A percentile compares a stretch with the other conserved stretches of the same genome.
Evolutionary conservation across 2,797 vertebrate genomes (phyloP).

Genomic region (Hoplostethus atlanticus): DNA sequence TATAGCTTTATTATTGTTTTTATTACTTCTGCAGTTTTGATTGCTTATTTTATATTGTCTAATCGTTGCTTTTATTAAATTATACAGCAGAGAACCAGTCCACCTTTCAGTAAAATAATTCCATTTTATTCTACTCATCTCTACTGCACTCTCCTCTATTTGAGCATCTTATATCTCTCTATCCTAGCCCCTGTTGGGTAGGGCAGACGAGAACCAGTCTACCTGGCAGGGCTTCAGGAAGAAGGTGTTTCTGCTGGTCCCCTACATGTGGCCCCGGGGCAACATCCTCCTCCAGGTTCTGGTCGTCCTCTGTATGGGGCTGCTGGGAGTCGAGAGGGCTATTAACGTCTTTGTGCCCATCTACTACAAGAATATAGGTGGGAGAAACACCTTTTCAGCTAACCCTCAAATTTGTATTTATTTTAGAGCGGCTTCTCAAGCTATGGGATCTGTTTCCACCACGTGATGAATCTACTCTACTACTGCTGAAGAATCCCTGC

Average conservation of each 20-base stretch:
- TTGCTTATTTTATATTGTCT: no score
- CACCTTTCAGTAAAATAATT: no score
- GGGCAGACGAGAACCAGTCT: slow-evolving; percentile 74
- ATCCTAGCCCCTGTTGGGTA: slow-evolving; percentile 82
- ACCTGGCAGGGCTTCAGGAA: slow-evolving; percentile 91
- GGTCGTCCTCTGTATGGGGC: slow-evolving; percentile 90
- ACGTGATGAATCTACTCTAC: no score
- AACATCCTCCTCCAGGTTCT: slow-evolving; percentile 88
- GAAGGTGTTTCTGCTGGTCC: slow-evolving; percentile 89
- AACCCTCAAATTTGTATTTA: background rate
- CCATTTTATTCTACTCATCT: background rate
- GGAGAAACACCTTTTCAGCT: slow-evolving; percentile 18
- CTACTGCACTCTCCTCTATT: background rate
- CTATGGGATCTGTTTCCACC: background rate
- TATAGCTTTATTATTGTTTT: no score
- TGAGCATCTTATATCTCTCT: background rate
- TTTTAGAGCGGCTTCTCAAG: background rate
- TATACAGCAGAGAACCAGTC: no score
- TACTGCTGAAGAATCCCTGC: background rate
- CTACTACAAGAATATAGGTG: slow-evolving; percentile 94
- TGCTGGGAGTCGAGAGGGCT: slow-evolving; percentile 91
- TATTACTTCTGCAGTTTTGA: no score
- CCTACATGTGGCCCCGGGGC: slow-evolving; percentile 93
- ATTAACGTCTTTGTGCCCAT: slow-evolving; percentile 96
- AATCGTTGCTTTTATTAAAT: background rate